Percentiles rank a stretch among this genome's conserved stretches.
Evolutionary conservation across 2,888 invertebrate species (phyloP).

Genomic region (Panzeria rudis): DNA sequence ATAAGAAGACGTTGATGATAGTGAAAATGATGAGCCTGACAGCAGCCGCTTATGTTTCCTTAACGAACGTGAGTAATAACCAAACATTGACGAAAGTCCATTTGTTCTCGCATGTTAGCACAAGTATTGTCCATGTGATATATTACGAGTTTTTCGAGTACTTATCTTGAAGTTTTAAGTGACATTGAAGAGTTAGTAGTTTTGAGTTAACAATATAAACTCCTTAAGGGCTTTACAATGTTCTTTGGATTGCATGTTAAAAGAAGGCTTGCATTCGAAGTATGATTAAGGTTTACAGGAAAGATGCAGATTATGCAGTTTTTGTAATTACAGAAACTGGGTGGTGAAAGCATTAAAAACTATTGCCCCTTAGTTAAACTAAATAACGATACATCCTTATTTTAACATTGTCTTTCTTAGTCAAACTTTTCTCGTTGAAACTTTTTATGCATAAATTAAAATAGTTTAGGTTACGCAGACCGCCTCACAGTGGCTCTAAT

Average conservation of each 20-base stretch:
- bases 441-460: too few species aligned
- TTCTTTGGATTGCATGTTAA: background rate
- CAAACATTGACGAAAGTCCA: constrained; percentile 32
- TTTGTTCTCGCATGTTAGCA: constrained; percentile 17
- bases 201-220: constrained; percentile 15
- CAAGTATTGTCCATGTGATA: constrained; percentile 23
- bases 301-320: background rate
- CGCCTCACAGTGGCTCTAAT: too few species aligned
- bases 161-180: constrained; percentile 33
- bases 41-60: constrained; percentile 54
- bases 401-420: too few species aligned
- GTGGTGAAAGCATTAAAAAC: too few species aligned
- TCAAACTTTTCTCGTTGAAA: too few species aligned
- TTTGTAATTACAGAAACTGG: background rate
- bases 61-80: constrained; percentile 56
- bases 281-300: background rate
- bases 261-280: background rate
- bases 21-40: constrained; percentile 46
- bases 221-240: background rate
- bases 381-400: too few species aligned
- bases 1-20: constrained; percentile 17
- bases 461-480: too few species aligned
- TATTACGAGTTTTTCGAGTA: constrained; percentile 47
- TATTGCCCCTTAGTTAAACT: too few species aligned
- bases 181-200: constrained; percentile 34